A percentile compares a stretch with the other conserved stretches of the same genome.
Conservation (phyloP, 2,797 vertebrate genomes). For the Mus caroli region DNA sequence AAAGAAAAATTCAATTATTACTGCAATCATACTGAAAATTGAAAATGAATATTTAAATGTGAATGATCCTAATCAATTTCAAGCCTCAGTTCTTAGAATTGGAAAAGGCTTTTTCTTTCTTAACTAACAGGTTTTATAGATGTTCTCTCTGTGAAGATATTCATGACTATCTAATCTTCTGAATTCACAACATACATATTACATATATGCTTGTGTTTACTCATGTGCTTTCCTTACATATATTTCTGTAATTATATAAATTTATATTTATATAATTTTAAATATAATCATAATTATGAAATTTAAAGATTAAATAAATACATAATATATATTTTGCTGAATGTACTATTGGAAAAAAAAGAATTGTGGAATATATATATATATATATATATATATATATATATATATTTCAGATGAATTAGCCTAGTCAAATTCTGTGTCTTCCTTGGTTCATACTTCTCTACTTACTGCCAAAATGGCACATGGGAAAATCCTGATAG, state of each 20-base stretch:
- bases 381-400: neutral
- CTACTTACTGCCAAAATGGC: neutral
- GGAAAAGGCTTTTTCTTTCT: slow-evolving; percentile 6
- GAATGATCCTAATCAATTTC: slow-evolving; percentile 60
- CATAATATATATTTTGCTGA: neutral
- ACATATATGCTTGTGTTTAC: neutral
- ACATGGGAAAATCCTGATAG: neutral
- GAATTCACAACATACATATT: neutral
- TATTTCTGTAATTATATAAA: neutral
- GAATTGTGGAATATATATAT: neutral
- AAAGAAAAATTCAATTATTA: slow-evolving; percentile 70
- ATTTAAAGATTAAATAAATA: neutral
- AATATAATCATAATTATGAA: neutral
- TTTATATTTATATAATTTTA: too few relatives aligned
- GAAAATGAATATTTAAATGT: slow-evolving; percentile 68
- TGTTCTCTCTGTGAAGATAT: slow-evolving; percentile 1
- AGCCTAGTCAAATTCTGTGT: slow-evolving; percentile 8
- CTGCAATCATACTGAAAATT: slow-evolving; percentile 56
- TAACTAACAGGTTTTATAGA: neutral
- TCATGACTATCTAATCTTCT: neutral
- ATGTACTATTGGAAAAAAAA: neutral
- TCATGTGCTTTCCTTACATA: neutral
- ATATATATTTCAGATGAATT: neutral
- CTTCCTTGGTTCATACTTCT: neutral
- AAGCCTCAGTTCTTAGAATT: slow-evolving; percentile 54